Conservation (phyloP, 1,140 invertebrate species). For the Prorops nasuta region DNA sequence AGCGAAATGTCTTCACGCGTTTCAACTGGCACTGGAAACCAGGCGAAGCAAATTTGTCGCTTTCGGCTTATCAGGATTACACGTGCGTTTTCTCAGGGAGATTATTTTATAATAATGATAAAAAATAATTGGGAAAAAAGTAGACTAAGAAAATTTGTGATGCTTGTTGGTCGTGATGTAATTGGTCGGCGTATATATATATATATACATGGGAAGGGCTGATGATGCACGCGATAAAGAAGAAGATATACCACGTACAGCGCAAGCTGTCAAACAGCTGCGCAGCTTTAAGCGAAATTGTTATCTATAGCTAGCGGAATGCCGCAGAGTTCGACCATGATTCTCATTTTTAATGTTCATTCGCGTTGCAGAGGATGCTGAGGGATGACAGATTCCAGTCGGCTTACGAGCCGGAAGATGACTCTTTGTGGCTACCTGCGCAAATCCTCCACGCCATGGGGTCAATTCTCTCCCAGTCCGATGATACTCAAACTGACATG, state of each 20-base stretch:
- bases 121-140: no score
- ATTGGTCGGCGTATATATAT: no score
- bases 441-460: conserved; percentile 82
- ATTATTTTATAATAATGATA: neutral
- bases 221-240: conserved; percentile 24
- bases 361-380: conserved; percentile 74
- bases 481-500: conserved; percentile 75
- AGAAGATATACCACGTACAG: conserved; percentile 11
- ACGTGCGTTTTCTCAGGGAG: conserved; percentile 62
- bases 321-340: neutral
- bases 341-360: neutral
- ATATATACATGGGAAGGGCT: conserved; percentile 12
- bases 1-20: conserved; percentile 75
- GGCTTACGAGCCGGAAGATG: conserved; percentile 87
- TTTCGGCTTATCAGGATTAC: conserved; percentile 79
- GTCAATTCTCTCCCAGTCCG: conserved; percentile 71
- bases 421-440: conserved; percentile 86
- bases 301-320: neutral
- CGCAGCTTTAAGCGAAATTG: conserved; percentile 1
- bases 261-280: conserved; percentile 9
- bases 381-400: conserved; percentile 88
- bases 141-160: no score
- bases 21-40: conserved; percentile 84
- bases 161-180: no score
- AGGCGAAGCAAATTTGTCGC: conserved; percentile 80